Conservation (phyloP, 2,797 vertebrate genomes). For the Odontamblyopus rebecca region DNA sequence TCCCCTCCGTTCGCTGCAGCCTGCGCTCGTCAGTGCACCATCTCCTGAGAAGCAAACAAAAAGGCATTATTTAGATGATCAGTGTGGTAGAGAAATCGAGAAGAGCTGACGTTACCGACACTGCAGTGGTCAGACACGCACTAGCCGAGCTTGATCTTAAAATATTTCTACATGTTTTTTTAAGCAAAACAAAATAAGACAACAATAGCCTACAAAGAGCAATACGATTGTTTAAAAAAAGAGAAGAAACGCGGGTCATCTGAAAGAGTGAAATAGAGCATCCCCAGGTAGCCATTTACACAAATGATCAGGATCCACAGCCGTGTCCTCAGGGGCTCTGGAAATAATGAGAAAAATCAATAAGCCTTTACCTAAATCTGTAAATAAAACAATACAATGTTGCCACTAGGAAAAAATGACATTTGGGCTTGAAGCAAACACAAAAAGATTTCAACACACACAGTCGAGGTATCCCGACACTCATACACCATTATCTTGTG, state of each 20-base stretch:
- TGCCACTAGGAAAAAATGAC: not conserved
- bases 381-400: not conserved
- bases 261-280: not conserved
- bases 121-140: conserved; percentile 47
- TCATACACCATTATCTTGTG: conserved; percentile 7
- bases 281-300: conserved; percentile 15
- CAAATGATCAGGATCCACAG: conserved; percentile 1
- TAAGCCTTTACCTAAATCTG: not conserved
- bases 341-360: conserved; percentile 2
- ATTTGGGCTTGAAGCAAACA: not conserved
- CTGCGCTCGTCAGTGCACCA: conserved; percentile 73
- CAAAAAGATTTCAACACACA: not conserved
- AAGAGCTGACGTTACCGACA: conserved; percentile 33
- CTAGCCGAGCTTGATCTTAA: conserved; percentile 15
- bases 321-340: not conserved
- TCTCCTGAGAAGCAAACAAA: conserved; percentile 57
- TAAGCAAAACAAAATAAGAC: too few species aligned
- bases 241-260: not conserved
- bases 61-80: conserved; percentile 7
- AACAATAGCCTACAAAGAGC: too few species aligned
- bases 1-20: conserved; percentile 70
- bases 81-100: not conserved
- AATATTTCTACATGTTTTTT: not conserved
- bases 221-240: not conserved
- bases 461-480: not conserved